Base-by-base conservation (phyloP, 2,888 invertebrate genomes). In the Orthosia cruda region DNA sequence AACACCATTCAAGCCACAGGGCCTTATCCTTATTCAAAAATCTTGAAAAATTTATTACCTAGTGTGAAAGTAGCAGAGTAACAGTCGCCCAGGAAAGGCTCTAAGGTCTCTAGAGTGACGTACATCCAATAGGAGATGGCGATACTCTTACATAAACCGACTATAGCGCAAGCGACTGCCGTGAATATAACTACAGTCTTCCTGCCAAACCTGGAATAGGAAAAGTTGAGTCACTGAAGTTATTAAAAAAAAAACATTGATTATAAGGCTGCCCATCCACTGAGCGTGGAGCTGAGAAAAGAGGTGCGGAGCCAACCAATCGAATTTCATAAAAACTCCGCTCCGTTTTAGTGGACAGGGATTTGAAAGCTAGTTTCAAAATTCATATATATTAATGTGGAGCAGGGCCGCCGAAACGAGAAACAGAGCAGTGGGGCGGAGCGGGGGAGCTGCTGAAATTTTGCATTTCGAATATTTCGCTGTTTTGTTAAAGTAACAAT, bases 1-100 rank as follows among this genome's bases (percentile, higher is more conserved):
- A 47, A 12, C 2, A 12, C 2, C 62, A 16, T 62, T 62, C 5
- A 62, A 20, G 40, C 16, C 40, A 61, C 20, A 52, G n/a, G 52
- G 12, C 11, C n/a, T 52, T 3, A 12, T 3, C 11, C n/a, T 1
- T 52, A 52, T 11, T n/a, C n/a, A 54, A 55, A 3, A 15, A 68
- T 55, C 20, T 16, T 5, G 32, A 18, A 13, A 1, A 40, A 67
- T 23, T 49, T 7, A 18, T 74, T 77, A 90, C 92, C 85, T 84
- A 92, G 79, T 71, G 90, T 90, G 69, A 88, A 92, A 5, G 80
- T 76, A 20, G 90, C 86, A 13, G 92, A 91, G 74, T 88, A 91
- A 40, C 81, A 82, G 61, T 93, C 92, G 49, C 93, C 92, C 9
- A 92, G 67, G 1, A 89, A 64, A 32, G 91, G 86, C 71, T 91